A percentile compares a stretch with the other conserved stretches of the same genome.
phyloP scores from a whole-genome alignment of 2,797 vertebrate species.

The Saxicola maurus region DNA sequence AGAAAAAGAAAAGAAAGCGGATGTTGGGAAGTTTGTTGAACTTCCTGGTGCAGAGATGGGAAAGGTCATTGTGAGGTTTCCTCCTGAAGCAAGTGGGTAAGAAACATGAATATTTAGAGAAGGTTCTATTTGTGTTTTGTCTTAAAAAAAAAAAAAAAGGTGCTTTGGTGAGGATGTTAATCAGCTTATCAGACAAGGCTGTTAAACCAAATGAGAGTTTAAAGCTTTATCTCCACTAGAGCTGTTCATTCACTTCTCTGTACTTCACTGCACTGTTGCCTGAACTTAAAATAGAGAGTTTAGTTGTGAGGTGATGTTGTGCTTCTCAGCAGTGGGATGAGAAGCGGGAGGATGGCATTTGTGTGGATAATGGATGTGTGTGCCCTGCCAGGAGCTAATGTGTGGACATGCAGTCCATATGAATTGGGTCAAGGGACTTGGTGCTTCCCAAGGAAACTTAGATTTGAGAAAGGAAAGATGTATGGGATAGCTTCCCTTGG shows the following conservation, averaged over 20 bases:
- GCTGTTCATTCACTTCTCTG: not conserved
- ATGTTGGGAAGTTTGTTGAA: constrained; percentile 96
- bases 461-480: not conserved
- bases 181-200: not conserved
- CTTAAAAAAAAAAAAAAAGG: not conserved
- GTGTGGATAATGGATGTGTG: not conserved
- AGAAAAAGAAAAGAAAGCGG: constrained; percentile 90
- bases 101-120: constrained; percentile 19
- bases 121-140: not conserved
- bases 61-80: constrained; percentile 95
- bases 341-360: not conserved
- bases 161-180: not conserved
- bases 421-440: rapidly evolving
- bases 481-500: not conserved
- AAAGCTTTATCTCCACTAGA: not conserved
- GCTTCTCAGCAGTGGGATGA: not conserved
- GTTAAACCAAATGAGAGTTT: not conserved
- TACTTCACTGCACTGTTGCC: not conserved
- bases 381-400: not conserved
- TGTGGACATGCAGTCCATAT: not conserved
- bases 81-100: constrained; percentile 97
- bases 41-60: constrained; percentile 95
- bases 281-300: not conserved
- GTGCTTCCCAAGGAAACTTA: not conserved
- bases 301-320: not conserved